phyloP scores from a whole-genome alignment of 2,113 vertebrate genomes.

The Pseudonaja textilis region DNA sequence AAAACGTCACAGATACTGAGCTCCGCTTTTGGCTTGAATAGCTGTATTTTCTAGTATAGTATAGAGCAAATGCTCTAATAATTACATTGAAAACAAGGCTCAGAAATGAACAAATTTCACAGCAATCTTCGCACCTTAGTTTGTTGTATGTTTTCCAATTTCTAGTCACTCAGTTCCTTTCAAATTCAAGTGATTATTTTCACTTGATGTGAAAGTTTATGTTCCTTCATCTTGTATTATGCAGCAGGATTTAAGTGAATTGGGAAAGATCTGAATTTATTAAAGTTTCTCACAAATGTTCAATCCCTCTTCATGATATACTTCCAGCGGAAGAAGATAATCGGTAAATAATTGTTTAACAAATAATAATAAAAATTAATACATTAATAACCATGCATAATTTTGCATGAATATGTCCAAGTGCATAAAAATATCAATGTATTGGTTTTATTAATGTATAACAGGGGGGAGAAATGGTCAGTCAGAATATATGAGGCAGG shows the following conservation, averaged over 20 bases:
- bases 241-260: background rate
- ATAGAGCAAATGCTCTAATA: background rate
- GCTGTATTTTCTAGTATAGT: background rate
- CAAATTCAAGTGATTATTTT: background rate
- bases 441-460: background rate
- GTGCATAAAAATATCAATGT: background rate
- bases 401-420: background rate
- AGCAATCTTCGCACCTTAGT: background rate
- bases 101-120: background rate
- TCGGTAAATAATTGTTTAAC: background rate
- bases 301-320: background rate
- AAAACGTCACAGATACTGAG: background rate
- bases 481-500: background rate
- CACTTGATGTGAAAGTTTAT: background rate
- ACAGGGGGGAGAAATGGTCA: no score
- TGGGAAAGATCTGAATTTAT: background rate
- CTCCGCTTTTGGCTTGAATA: background rate
- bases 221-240: background rate
- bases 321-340: background rate
- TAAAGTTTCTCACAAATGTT: background rate
- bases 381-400: background rate
- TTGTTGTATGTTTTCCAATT: background rate
- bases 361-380: background rate
- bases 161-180: background rate
- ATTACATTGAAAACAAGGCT: background rate